Conservation (phyloP, 2,888 invertebrate species). For the Auanema freiburgensis region DNA sequence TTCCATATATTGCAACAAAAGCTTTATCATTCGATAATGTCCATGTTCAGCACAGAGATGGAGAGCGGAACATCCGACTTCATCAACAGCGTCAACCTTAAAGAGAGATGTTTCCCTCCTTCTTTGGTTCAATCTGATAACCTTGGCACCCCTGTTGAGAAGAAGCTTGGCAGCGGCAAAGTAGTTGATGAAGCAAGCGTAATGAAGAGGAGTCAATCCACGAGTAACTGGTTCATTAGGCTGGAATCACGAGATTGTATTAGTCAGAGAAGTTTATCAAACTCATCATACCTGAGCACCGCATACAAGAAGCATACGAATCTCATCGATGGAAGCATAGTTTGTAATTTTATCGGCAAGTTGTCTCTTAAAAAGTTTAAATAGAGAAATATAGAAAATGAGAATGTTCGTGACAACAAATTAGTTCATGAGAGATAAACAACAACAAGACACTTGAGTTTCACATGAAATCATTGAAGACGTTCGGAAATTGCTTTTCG, state of each 20-base stretch:
- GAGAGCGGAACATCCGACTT: constrained; percentile 84
- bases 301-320: constrained; percentile 81
- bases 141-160: constrained; percentile 72
- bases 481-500: too few relatives aligned
- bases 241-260: constrained; percentile 57
- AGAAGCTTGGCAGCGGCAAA: constrained; percentile 79
- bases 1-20: constrained; percentile 53
- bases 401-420: too few relatives aligned
- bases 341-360: constrained; percentile 87
- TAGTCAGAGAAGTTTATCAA: too few relatives aligned
- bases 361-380: constrained; percentile 71
- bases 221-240: constrained; percentile 81
- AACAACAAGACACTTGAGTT: too few relatives aligned
- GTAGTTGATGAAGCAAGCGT: constrained; percentile 84
- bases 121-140: constrained; percentile 13
- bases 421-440: too few relatives aligned
- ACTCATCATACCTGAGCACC: constrained; percentile 73
- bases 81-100: constrained; percentile 74
- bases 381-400: too few relatives aligned
- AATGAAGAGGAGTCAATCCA: constrained; percentile 85
- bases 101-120: constrained; percentile 25
- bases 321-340: constrained; percentile 83
- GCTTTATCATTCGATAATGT: constrained; percentile 56
- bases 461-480: too few relatives aligned
- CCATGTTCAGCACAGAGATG: constrained; percentile 82